Evolutionary conservation across 2,888 invertebrate genomes (phyloP).

Genomic region (Cheilosia vernalis): DNA sequence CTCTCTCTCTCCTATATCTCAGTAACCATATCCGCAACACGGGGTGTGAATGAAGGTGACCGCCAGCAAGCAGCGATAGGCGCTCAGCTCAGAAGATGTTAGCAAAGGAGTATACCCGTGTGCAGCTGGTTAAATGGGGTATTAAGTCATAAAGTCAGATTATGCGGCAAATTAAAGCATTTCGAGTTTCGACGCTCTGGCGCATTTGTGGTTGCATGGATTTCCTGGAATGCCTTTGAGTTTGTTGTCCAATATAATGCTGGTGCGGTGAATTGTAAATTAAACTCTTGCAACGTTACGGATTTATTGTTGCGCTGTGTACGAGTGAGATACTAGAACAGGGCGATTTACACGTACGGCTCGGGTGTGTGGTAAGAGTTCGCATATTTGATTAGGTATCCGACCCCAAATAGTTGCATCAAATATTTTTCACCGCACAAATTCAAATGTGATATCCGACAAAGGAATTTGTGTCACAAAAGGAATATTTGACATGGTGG

Average conservation of each 20-base stretch:
- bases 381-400: not conserved
- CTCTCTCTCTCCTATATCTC: no score
- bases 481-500: no score
- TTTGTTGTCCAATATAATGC: not conserved
- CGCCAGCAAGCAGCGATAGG: not conserved
- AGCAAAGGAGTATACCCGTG: not conserved
- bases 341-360: not conserved
- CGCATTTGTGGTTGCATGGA: constrained; percentile 36
- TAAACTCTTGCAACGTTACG: constrained; percentile 7
- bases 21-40: not conserved
- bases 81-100: not conserved
- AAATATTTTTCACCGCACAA: no score
- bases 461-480: no score
- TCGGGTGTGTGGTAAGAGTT: not conserved
- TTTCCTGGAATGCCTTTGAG: constrained; percentile 54
- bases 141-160: constrained; percentile 66
- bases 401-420: not conserved
- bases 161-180: constrained; percentile 66
- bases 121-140: constrained; percentile 55
- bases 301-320: not conserved
- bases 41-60: not conserved
- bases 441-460: no score
- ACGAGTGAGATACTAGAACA: not conserved
- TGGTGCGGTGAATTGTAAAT: constrained; percentile 24
- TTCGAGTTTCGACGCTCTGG: constrained; percentile 36